These are phyloP conservation scores for Xylocopa sonorina DNA, from an alignment of 1,140 invertebrate genomes.

Conservation along the genomic window DNA sequence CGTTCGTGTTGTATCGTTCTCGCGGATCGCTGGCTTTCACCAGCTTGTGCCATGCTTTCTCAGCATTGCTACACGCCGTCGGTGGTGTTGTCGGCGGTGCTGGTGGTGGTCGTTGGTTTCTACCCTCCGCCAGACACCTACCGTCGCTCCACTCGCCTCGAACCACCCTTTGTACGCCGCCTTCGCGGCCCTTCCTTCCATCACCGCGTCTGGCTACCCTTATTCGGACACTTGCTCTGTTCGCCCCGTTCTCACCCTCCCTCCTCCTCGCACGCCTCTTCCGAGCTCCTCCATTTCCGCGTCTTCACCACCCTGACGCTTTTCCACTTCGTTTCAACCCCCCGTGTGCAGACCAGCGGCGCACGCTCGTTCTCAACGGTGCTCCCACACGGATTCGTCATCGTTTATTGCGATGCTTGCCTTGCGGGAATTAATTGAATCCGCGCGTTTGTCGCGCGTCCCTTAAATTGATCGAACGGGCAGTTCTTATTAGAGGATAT, in stretches of 20 bases:
- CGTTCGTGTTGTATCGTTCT: conserved; percentile 68
- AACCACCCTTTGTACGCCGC: conserved; percentile 54
- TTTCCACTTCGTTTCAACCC: conserved; percentile 45
- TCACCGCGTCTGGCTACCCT: conserved; percentile 35
- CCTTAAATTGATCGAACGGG: background rate
- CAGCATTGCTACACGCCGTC: conserved; percentile 38
- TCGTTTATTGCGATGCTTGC: background rate
- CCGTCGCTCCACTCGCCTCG: conserved; percentile 29
- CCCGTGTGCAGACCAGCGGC: background rate
- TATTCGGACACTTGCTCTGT: conserved; percentile 26
- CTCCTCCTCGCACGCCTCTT: too few relatives aligned
- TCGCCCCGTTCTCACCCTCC: background rate
- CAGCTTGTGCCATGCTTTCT: conserved; percentile 52
- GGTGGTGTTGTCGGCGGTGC: background rate
- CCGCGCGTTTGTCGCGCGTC: background rate
- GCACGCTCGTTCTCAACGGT: background rate
- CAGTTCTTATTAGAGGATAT: background rate
- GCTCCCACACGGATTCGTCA: conserved; percentile 2
- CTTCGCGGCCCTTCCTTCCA: conserved; percentile 17
- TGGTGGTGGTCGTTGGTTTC: conserved; percentile 33
- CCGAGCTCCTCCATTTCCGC: background rate
- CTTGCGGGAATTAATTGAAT: background rate
- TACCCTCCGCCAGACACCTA: conserved; percentile 48
- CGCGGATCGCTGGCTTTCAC: conserved; percentile 60
- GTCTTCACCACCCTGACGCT: background rate